These are phyloP conservation scores for Halesus radiatus DNA, from an alignment of 1,140 invertebrate genomes.

Conservation along the genomic window DNA sequence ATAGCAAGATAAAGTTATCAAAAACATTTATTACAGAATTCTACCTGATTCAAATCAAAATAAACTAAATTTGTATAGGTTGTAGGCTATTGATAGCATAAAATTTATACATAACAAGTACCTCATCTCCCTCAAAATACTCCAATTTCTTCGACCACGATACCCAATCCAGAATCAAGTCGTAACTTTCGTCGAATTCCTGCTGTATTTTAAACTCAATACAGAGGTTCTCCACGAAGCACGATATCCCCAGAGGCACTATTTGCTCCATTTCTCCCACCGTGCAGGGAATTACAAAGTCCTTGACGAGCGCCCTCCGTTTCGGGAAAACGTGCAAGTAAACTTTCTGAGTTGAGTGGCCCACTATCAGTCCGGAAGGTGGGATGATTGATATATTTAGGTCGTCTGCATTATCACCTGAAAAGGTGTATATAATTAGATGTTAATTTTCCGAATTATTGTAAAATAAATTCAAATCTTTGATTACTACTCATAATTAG, in stretches of 20 bases:
- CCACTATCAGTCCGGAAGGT: neutral
- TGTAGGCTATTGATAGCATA: too few species aligned
- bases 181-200: neutral
- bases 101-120: neutral
- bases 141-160: conserved; percentile 17
- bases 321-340: conserved; percentile 5
- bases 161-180: neutral
- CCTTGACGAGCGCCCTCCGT: conserved; percentile 4
- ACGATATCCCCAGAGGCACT: conserved; percentile 5
- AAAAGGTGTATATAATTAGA: neutral
- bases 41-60: too few species aligned
- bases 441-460: too few species aligned
- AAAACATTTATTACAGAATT: too few species aligned
- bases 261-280: conserved; percentile 26
- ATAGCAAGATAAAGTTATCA: too few species aligned
- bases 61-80: too few species aligned
- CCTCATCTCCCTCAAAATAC: neutral
- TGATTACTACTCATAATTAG: too few species aligned
- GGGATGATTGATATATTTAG: conserved; percentile 4
- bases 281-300: conserved; percentile 22
- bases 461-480: too few species aligned
- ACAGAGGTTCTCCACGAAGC: conserved; percentile 19
- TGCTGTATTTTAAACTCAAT: conserved; percentile 14
- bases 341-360: neutral
- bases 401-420: conserved; percentile 18